Conservation (phyloP, 2,113 vertebrate genomes). For the Trogon melanurus region DNA sequence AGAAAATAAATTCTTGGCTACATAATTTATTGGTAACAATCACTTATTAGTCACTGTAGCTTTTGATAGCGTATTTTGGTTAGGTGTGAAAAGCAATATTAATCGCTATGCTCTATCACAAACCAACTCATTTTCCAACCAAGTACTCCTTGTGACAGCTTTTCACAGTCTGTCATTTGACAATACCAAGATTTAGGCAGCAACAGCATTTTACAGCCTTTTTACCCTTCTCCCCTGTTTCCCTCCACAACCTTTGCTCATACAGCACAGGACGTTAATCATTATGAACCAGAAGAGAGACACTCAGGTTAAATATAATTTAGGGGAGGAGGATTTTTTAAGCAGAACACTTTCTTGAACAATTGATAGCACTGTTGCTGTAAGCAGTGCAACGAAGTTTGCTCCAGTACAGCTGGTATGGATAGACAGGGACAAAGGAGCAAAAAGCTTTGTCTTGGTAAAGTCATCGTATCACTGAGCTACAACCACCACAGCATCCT, state of each 20-base stretch:
- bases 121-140: not conserved
- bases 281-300: not conserved
- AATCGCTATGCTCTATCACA: not conserved
- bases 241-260: not conserved
- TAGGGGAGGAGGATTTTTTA: not conserved
- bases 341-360: not conserved
- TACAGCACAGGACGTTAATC: not conserved
- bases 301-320: not conserved
- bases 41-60: not conserved
- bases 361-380: not conserved
- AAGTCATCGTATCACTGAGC: not conserved
- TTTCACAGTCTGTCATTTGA: not conserved
- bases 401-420: not conserved
- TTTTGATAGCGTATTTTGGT: not conserved
- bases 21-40: not conserved
- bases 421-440: not conserved
- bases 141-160: not conserved
- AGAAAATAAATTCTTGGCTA: not conserved
- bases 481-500: not conserved
- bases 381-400: rapidly evolving
- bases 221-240: not conserved
- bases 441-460: not conserved
- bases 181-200: not conserved
- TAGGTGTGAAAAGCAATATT: not conserved
- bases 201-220: not conserved